These are phyloP conservation scores for Trachelus iudaicus DNA, from an alignment of 2,888 invertebrate species.

Conservation along the genomic window DNA sequence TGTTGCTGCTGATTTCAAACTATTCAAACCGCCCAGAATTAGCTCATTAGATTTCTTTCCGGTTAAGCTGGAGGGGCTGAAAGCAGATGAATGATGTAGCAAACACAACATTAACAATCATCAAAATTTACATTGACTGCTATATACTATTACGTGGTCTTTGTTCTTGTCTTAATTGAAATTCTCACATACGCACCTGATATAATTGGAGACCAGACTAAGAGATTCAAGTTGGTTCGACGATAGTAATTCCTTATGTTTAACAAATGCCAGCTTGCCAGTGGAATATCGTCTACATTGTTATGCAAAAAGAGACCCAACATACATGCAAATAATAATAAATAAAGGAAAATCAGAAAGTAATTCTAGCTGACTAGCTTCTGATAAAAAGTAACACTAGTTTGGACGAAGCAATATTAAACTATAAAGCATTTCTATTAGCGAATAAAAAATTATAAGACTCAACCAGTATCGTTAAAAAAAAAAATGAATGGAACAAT, in stretches of 20 bases:
- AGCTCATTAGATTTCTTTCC: constrained; percentile 90
- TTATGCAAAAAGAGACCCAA: constrained; percentile 30
- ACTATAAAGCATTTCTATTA: background rate
- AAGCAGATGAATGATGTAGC: constrained; percentile 36
- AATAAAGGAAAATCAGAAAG: constrained; percentile 18
- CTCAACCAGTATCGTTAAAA: background rate
- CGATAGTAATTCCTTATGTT: constrained; percentile 59
- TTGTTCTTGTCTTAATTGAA: background rate
- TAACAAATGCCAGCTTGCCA: constrained; percentile 57
- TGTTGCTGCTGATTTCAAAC: constrained; percentile 86
- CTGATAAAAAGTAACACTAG: background rate
- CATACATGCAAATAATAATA: constrained; percentile 44
- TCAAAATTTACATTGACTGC: background rate
- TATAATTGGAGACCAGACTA: constrained; percentile 57
- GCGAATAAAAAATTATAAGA: background rate
- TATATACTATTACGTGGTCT: background rate
- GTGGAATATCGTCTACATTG: constrained; percentile 58
- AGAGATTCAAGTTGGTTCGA: constrained; percentile 60
- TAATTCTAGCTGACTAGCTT: background rate
- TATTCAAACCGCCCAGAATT: constrained; percentile 86
- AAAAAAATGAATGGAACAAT: background rate
- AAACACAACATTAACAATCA: constrained; percentile 7
- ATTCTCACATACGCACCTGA: constrained; percentile 49
- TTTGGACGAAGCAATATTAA: background rate
- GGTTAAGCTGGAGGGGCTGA: constrained; percentile 83